Evolutionary conservation across 1,140 invertebrate genomes (phyloP), one percentile per base, ranked within the genome.

Genomic region (Aradophagus sp.): DNA sequence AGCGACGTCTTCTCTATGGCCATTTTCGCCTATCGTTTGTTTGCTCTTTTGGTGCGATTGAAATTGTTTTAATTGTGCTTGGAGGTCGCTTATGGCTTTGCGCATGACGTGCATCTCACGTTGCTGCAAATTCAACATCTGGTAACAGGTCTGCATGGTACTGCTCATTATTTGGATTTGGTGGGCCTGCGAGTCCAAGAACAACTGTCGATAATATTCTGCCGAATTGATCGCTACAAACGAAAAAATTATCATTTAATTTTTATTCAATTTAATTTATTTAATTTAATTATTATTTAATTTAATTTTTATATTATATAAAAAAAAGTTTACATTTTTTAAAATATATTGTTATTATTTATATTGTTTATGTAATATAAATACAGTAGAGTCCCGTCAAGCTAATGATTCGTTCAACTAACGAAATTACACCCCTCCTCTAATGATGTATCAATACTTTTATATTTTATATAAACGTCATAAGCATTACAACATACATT

Each of bases 61-160:
- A 3, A 56, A 52, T 42, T 79, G 77, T 36, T 74, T 73, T n/a
- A 80, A 15, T 41, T 84, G 80, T 13, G 50, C 20, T 41, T 83
- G 81, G 6, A 86, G 23, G n/a, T 83, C 78, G 10, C 38, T 67
- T 58, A 88, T 80, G 16, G 83, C 81, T 15, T 80, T 55, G 32
- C 82, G 82, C 74, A 89, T 79, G 11, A 83, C 74, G 44, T 88
- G 86, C 17, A 90, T 83, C 78, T 90, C 89, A 1, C 87, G 77
- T 67, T 90, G 89, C 42, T 90, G 89, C 36, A 88, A 76, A 86
- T 89, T 89, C 15, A 90, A 73, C 2, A 89, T 77, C 72, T 90
- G 88, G 77, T 88, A 90, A 67, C 89, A 90, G 50, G 90, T 89
- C 67, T 88, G 89, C 20, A 91, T 83, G 0, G 89, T 88, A 39